Conservation (phyloP, 2,888 invertebrate genomes). For the Phlogophora meticulosa region DNA sequence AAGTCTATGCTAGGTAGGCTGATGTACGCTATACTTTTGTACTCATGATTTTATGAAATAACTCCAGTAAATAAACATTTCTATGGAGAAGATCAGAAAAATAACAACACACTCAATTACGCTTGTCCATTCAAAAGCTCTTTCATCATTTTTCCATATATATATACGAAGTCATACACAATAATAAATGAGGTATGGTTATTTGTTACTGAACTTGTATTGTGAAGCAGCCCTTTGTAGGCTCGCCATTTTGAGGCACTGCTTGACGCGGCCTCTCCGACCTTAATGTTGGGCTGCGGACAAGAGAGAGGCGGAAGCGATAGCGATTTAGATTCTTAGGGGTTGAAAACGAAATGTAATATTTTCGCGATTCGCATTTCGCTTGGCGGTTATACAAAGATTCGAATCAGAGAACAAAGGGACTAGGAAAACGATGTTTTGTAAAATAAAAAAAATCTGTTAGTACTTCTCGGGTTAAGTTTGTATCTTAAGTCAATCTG, state of each 20-base stretch:
- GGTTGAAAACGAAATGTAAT: not conserved
- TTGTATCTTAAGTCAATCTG: too few species aligned
- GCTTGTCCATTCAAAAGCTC: slow-evolving; percentile 15
- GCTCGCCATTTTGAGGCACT: slow-evolving; percentile 27
- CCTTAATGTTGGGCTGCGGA: slow-evolving; percentile 34
- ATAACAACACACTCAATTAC: not conserved
- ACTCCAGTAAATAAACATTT: not conserved
- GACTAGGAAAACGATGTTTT: too few species aligned
- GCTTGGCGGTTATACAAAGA: too few species aligned
- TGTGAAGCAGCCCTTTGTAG: slow-evolving; percentile 53
- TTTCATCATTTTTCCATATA: slow-evolving; percentile 30
- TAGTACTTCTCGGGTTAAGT: too few species aligned
- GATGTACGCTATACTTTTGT: too few species aligned
- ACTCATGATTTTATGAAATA: not conserved
- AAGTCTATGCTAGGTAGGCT: too few species aligned
- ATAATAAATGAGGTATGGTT: slow-evolving; percentile 39
- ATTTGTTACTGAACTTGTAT: slow-evolving; percentile 40
- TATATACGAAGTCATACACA: slow-evolving; percentile 10
- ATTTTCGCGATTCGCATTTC: too few species aligned
- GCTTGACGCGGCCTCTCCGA: slow-evolving; percentile 12
- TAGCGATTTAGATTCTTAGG: slow-evolving; percentile 16
- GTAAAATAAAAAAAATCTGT: too few species aligned
- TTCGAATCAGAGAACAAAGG: too few species aligned
- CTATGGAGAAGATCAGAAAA: not conserved
- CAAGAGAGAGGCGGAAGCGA: slow-evolving; percentile 26